These are phyloP conservation scores for Thaumetopoea pityocampa DNA, from an alignment of 1,140 invertebrate species.

Conservation along the genomic window DNA sequence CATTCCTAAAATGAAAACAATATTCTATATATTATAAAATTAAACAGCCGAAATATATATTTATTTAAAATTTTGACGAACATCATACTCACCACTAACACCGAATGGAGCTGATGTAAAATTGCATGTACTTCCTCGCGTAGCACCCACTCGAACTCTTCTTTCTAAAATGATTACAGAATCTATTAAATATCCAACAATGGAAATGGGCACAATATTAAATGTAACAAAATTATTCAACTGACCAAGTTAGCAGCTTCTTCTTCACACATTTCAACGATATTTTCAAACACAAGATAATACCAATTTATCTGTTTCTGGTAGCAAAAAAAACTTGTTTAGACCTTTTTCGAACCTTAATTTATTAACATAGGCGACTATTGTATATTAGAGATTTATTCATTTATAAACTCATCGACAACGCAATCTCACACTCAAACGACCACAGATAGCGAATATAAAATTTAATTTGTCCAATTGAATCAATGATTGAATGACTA, in stretches of 20 bases:
- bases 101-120: conserved; percentile 87
- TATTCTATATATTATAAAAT: not conserved
- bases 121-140: conserved; percentile 92
- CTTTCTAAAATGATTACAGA: conserved; percentile 82
- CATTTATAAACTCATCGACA: no score
- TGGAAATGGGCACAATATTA: conserved; percentile 38
- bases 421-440: no score
- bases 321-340: conserved; percentile 2
- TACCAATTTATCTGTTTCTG: conserved; percentile 5
- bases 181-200: conserved; percentile 26
- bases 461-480: no score
- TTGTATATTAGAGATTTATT: no score
- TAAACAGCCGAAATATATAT: not conserved
- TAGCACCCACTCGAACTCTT: conserved; percentile 95
- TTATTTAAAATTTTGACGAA: conserved; percentile 3
- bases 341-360: no score
- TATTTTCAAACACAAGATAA: conserved; percentile 13
- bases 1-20: conserved; percentile 83
- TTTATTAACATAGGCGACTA: no score
- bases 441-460: no score
- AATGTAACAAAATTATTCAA: conserved; percentile 21
- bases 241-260: conserved; percentile 89
- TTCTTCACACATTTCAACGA: conserved; percentile 84
- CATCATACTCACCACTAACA: conserved; percentile 89
- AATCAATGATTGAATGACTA: no score